phyloP scores from a whole-genome alignment of 2,888 invertebrate species.

The Ophioninae sp. region DNA sequence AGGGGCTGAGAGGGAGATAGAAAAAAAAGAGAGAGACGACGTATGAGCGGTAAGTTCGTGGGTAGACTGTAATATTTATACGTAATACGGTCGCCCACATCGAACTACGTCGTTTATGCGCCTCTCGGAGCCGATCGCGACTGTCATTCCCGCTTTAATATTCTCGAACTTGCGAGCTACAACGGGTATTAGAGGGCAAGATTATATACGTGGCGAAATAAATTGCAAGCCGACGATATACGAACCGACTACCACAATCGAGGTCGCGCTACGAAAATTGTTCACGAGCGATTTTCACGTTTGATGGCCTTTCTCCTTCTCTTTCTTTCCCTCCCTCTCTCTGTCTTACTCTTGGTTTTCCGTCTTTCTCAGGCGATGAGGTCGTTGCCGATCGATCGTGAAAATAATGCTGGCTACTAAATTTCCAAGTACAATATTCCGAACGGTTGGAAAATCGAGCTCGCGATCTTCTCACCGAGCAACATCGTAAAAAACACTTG shows the following conservation, averaged over 20 bases:
- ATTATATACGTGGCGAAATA: constrained; percentile 46
- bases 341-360: neutral
- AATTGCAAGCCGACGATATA: constrained; percentile 32
- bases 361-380: neutral
- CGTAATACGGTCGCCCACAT: constrained; percentile 33
- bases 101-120: constrained; percentile 13
- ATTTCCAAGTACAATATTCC: neutral
- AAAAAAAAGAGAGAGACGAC: constrained; percentile 9
- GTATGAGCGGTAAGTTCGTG: constrained; percentile 9
- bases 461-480: constrained; percentile 4
- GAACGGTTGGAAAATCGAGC: neutral
- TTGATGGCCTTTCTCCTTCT: constrained; percentile 23
- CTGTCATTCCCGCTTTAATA: constrained; percentile 42
- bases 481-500: neutral
- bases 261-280: constrained; percentile 44
- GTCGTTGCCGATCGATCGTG: constrained; percentile 21
- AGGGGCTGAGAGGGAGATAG: neutral
- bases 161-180: constrained; percentile 39
- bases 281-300: constrained; percentile 28
- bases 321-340: neutral
- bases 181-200: constrained; percentile 30
- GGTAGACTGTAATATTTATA: constrained; percentile 44
- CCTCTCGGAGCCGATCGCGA: constrained; percentile 29
- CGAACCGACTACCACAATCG: constrained; percentile 16
- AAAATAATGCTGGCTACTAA: constrained; percentile 8